Conservation (phyloP, 2,797 vertebrate species). For the Enteromius paludinosus region DNA sequence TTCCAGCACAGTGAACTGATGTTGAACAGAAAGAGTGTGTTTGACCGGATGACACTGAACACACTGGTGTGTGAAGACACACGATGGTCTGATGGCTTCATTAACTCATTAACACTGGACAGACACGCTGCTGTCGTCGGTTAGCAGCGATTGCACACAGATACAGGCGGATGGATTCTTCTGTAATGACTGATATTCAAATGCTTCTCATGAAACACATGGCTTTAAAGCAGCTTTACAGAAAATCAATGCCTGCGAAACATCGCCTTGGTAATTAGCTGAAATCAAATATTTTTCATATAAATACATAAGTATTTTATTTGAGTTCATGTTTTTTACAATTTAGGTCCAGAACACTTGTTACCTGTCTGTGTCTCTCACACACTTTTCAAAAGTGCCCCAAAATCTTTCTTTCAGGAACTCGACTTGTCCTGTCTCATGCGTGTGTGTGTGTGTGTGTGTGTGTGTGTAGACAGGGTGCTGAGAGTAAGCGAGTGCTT, state of each 20-base stretch:
- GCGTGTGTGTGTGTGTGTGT: constrained; percentile 78
- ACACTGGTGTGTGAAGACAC: constrained; percentile 18
- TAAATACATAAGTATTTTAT: neutral
- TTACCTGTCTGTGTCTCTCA: neutral
- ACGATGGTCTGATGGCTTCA: constrained; percentile 9
- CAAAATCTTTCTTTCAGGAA: neutral
- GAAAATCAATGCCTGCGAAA: no score
- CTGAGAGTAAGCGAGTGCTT: constrained; percentile 92
- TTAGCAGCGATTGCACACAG: constrained; percentile 69
- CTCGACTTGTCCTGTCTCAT: constrained; percentile 62
- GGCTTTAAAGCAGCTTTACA: neutral
- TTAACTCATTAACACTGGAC: constrained; percentile 27
- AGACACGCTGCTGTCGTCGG: constrained; percentile 49
- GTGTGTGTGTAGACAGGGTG: constrained; percentile 72
- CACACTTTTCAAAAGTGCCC: neutral
- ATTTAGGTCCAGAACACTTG: neutral
- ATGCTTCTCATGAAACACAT: neutral
- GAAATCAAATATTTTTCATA: neutral
- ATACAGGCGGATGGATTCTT: neutral
- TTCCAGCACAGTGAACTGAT: neutral
- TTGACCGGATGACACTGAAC: constrained; percentile 59
- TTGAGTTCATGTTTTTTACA: neutral
- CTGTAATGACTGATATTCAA: neutral
- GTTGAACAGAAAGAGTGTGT: constrained; percentile 62
- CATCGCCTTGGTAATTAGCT: neutral